Evolutionary conservation across 2,797 vertebrate species (phyloP).

Genomic region (Platalea minor): DNA sequence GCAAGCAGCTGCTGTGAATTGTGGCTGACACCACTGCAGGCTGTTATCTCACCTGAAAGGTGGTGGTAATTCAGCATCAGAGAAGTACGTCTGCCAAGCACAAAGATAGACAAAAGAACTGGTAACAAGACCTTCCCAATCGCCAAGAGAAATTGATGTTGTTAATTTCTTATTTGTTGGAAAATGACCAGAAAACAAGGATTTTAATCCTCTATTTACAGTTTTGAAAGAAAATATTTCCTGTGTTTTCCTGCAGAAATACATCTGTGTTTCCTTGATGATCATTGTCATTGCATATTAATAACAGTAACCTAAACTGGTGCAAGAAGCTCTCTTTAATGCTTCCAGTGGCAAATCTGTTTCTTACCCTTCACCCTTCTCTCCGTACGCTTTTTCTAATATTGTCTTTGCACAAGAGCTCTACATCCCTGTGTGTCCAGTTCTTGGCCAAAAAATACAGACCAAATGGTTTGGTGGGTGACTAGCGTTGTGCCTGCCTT

Average conservation of each 20-base stretch:
- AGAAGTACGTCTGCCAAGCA: neutral
- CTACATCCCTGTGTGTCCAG: rapidly evolving
- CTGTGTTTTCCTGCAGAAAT: neutral
- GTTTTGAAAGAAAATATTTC: neutral
- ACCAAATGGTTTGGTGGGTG: neutral
- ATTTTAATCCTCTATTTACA: neutral
- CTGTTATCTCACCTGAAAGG: neutral
- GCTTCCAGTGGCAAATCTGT: neutral
- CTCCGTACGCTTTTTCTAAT: neutral
- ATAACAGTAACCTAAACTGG: neutral
- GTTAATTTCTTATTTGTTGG: neutral
- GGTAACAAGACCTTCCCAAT: neutral
- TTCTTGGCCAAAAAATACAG: neutral
- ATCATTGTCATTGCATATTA: neutral
- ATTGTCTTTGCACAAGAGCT: neutral
- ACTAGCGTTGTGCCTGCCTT: neutral
- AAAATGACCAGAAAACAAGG: neutral
- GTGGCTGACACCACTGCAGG: neutral
- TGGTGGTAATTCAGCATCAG: neutral
- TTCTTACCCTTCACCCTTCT: neutral
- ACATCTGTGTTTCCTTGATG: neutral
- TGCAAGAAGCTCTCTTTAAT: neutral
- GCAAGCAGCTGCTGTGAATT: neutral
- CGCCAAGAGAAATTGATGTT: rapidly evolving
- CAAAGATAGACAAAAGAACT: neutral